These are phyloP conservation scores for Stenodera caucasica DNA, from an alignment of 2,888 invertebrate species.

Conservation along the genomic window DNA sequence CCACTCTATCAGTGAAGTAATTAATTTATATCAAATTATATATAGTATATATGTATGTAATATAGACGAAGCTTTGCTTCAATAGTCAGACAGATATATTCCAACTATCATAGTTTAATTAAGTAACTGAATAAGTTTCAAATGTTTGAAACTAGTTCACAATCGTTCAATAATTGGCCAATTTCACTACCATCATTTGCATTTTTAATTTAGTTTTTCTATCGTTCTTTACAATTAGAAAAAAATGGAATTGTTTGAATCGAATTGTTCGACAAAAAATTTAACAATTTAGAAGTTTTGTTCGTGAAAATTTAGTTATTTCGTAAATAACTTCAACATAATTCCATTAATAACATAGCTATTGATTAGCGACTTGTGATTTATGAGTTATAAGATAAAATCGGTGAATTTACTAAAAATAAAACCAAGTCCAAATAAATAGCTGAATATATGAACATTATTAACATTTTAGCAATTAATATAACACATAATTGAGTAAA, in stretches of 20 bases:
- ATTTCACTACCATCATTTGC: slow-evolving; percentile 1
- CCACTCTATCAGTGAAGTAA: slow-evolving; percentile 13
- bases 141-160: background rate
- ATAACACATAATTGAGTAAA: background rate
- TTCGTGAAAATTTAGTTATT: no score
- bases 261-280: no score
- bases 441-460: background rate
- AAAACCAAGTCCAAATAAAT: background rate
- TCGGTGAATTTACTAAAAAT: background rate
- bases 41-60: background rate
- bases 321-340: no score
- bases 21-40: slow-evolving; percentile 13
- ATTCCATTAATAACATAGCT: no score
- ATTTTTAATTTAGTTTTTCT: background rate
- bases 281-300: no score
- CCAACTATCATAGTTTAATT: background rate
- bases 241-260: background rate
- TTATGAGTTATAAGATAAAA: no score
- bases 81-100: background rate
- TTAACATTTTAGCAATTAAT: slow-evolving; percentile 1
- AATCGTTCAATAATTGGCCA: slow-evolving; percentile 5
- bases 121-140: slow-evolving; percentile 5
- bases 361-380: no score
- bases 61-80: background rate
- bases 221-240: background rate